phyloP scores from a whole-genome alignment of 2,797 vertebrate species.

The Holocentrus rufus region DNA sequence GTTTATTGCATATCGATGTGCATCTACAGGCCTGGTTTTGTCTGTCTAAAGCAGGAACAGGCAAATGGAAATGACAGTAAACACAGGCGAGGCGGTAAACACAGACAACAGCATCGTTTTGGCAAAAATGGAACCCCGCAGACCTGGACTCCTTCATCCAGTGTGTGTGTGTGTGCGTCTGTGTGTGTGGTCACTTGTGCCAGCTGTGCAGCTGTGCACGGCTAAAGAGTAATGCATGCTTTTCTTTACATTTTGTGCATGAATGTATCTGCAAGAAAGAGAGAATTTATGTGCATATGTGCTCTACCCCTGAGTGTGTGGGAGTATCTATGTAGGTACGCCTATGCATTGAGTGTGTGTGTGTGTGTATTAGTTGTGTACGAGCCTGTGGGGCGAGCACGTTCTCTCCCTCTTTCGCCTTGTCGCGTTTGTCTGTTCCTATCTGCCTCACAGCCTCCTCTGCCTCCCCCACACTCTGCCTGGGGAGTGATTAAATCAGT shows the following conservation, averaged over 20 bases:
- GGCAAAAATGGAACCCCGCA: too few species aligned
- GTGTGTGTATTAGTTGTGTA: constrained; percentile 69
- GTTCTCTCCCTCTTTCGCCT: constrained; percentile 78
- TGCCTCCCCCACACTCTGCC: constrained; percentile 77
- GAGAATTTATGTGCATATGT: not conserved
- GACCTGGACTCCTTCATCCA: too few species aligned
- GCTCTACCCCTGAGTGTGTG: constrained; percentile 33
- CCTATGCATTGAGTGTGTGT: constrained; percentile 37
- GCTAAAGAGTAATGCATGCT: too few species aligned
- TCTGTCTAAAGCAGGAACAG: too few species aligned
- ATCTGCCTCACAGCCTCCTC: constrained; percentile 81
- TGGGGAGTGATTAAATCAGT: constrained; percentile 83
- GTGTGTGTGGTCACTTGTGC: not conserved
- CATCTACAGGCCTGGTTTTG: too few species aligned
- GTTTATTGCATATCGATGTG: too few species aligned
- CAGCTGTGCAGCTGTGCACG: too few species aligned
- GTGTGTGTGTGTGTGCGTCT: not conserved
- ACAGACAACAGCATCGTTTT: too few species aligned
- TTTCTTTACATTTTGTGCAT: not conserved
- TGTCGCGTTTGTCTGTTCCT: constrained; percentile 83
- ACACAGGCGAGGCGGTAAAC: too few species aligned
- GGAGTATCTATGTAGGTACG: constrained; percentile 36
- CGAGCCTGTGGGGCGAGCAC: constrained; percentile 63
- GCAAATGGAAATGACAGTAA: too few species aligned
- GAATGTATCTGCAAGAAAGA: not conserved